phyloP scores from a whole-genome alignment of 2,888 invertebrate species.

The Andrena dorsata region DNA sequence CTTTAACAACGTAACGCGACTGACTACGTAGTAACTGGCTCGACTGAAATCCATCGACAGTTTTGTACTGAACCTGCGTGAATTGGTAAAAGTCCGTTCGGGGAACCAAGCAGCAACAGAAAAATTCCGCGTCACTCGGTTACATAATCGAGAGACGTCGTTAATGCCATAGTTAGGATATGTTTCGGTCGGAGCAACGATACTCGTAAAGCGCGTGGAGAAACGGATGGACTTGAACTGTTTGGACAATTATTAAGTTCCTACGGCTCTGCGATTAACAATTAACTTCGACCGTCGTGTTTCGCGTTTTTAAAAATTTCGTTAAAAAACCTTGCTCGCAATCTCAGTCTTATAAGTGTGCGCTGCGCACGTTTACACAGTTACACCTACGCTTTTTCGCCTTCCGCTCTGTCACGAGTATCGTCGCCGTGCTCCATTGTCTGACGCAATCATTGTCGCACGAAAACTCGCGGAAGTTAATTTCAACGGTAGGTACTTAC shows the following conservation, averaged over 20 bases:
- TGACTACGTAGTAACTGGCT: constrained; percentile 9
- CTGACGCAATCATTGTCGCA: constrained; percentile 8
- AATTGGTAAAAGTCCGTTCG: constrained; percentile 2
- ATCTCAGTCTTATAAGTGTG: constrained; percentile 31
- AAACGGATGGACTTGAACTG: constrained; percentile 29
- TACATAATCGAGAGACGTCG: neutral
- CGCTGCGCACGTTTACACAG: neutral
- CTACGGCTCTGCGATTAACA: neutral
- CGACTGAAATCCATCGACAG: constrained; percentile 6
- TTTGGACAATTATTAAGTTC: neutral
- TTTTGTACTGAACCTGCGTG: constrained; percentile 4
- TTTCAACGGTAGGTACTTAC: neutral
- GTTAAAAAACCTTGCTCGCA: constrained; percentile 13
- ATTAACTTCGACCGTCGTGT: neutral
- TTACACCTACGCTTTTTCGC: neutral
- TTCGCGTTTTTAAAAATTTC: neutral
- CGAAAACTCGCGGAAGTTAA: constrained; percentile 2
- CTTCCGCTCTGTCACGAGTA: constrained; percentile 1
- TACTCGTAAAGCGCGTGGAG: constrained; percentile 21
- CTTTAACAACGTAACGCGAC: constrained; percentile 21
- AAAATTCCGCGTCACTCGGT: neutral
- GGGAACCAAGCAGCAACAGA: constrained; percentile 1
- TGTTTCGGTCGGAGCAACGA: constrained; percentile 21
- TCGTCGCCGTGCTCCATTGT: constrained; percentile 7
- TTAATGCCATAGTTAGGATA: constrained; percentile 24